Conservation (phyloP, 2,113 vertebrate species). For the Chaetura pelagica region DNA sequence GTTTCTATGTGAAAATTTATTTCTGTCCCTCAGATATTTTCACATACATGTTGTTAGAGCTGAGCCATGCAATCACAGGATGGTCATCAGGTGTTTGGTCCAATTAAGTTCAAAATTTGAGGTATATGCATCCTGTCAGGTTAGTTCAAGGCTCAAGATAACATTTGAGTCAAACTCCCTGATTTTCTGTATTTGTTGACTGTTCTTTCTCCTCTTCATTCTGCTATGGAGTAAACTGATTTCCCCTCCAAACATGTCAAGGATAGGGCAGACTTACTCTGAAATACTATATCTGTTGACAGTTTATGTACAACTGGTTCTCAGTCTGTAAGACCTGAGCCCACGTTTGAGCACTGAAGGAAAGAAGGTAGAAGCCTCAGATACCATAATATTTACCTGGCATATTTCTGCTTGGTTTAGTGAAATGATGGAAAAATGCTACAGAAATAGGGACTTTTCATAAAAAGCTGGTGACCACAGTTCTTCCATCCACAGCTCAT, state of each 20-base stretch:
- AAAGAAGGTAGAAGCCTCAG: background rate
- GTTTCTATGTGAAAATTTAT: background rate
- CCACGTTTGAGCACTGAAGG: background rate
- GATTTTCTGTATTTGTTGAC: background rate
- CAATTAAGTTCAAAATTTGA: background rate
- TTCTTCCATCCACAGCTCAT: background rate
- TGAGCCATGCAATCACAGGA: background rate
- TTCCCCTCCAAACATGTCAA: background rate
- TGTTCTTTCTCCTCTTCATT: background rate
- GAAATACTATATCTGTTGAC: background rate
- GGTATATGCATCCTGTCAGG: background rate
- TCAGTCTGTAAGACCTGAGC: background rate
- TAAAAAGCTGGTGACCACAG: background rate
- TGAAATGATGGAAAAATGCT: background rate
- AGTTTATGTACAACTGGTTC: background rate
- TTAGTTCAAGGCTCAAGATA: background rate
- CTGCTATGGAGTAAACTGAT: background rate
- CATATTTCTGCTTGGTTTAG: background rate
- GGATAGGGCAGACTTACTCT: background rate
- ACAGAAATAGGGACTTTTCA: background rate
- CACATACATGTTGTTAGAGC: background rate
- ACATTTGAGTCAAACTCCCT: background rate
- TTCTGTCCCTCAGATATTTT: background rate
- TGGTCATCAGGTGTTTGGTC: background rate
- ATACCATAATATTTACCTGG: background rate